Conservation (phyloP, 2,888 invertebrate species). For the Trimorus sp. region DNA sequence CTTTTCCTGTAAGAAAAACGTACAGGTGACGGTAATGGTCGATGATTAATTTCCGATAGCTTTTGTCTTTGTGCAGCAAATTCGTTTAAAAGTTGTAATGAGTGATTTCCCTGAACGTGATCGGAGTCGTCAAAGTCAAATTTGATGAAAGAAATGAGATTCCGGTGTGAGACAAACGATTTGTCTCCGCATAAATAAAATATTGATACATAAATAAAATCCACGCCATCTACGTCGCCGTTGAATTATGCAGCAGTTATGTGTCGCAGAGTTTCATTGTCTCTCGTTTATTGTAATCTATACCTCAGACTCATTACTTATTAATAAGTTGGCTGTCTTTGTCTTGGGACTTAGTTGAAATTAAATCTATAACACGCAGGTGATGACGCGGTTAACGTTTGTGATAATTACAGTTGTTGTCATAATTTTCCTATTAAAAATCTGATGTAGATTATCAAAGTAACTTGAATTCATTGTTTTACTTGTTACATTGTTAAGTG, state of each 20-base stretch:
- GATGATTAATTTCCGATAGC: too few relatives aligned
- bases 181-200: conserved; percentile 41
- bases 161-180: conserved; percentile 48
- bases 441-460: neutral
- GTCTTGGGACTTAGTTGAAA: conserved; percentile 6
- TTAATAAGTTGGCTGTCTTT: conserved; percentile 35
- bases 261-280: conserved; percentile 47
- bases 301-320: conserved; percentile 48
- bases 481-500: too few relatives aligned
- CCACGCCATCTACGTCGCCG: conserved; percentile 43
- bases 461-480: neutral
- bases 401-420: neutral
- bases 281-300: conserved; percentile 42
- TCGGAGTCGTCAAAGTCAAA: conserved; percentile 38
- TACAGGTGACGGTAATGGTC: too few relatives aligned
- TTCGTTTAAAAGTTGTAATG: neutral
- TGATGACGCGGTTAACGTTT: too few relatives aligned
- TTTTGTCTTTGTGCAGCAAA: too few relatives aligned
- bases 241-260: conserved; percentile 58
- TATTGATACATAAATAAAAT: conserved; percentile 58
- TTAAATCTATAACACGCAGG: too few relatives aligned
- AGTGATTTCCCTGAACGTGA: conserved; percentile 52
- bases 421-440: neutral
- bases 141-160: conserved; percentile 44
- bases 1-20: too few relatives aligned